Evolutionary conservation across 2,113 vertebrate genomes (phyloP).

Genomic region (Rhodinocichla rosea): DNA sequence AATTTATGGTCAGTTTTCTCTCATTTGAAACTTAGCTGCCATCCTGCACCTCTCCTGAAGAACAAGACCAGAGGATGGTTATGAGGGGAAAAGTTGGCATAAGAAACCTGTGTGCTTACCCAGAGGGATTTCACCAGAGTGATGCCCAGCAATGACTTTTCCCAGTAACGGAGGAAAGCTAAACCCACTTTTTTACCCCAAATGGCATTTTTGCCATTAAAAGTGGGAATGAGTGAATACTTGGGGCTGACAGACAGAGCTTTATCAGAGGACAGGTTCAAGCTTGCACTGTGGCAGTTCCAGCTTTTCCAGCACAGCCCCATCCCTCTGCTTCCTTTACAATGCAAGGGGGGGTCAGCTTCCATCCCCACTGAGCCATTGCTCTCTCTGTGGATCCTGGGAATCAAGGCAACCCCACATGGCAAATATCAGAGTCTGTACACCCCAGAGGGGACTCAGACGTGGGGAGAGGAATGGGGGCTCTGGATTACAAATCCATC

Average conservation of each 20-base stretch:
- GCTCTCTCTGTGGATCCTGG: neutral
- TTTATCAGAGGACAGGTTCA: neutral
- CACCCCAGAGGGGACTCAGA: neutral
- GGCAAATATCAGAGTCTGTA: neutral
- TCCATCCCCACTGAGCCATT: neutral
- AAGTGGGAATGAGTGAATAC: neutral
- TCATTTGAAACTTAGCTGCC: neutral
- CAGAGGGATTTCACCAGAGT: neutral
- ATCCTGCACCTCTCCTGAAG: neutral
- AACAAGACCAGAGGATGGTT: neutral
- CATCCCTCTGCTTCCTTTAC: neutral
- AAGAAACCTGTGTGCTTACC: neutral
- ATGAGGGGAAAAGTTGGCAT: accelerated
- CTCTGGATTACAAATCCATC: neutral
- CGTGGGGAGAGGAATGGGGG: neutral
- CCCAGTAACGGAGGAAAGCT: neutral
- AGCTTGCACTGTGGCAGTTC: neutral
- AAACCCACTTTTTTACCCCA: neutral
- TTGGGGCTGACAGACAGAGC: neutral
- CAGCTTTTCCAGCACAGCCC: neutral
- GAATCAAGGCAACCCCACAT: neutral
- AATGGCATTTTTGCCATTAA: neutral
- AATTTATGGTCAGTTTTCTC: neutral
- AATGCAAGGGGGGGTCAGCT: neutral
- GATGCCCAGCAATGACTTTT: neutral